These are phyloP conservation scores for Schrankia costaestrigalis DNA, from an alignment of 2,888 invertebrate genomes.

Conservation along the genomic window DNA sequence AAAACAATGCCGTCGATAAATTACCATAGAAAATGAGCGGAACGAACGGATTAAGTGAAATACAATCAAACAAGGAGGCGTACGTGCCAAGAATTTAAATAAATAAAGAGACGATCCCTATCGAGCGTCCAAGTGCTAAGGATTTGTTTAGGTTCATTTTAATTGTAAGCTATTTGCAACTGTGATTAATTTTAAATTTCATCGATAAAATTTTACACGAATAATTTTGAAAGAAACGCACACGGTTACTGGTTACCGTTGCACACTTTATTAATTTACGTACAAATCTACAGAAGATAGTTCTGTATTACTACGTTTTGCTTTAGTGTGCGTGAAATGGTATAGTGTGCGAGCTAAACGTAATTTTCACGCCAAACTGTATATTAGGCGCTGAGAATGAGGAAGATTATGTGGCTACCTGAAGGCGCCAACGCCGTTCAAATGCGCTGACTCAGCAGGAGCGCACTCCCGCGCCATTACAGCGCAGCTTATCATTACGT, in stretches of 20 bases:
- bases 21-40: conserved; percentile 76
- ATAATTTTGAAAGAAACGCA: too few relatives aligned
- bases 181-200: neutral
- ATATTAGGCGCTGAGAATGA: conserved; percentile 29
- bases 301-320: too few relatives aligned
- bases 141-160: conserved; percentile 45
- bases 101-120: conserved; percentile 42
- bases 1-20: conserved; percentile 73
- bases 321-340: too few relatives aligned
- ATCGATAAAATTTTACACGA: too few relatives aligned
- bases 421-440: conserved; percentile 65
- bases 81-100: conserved; percentile 56
- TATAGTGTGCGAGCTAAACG: too few relatives aligned
- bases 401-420: conserved; percentile 38
- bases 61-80: conserved; percentile 69
- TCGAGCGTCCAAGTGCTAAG: conserved; percentile 39
- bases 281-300: too few relatives aligned
- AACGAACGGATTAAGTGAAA: conserved; percentile 75
- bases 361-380: conserved; percentile 29
- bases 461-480: conserved; percentile 60
- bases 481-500: conserved; percentile 63
- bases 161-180: too few relatives aligned
- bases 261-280: neutral
- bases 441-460: conserved; percentile 71
- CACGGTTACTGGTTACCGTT: too few relatives aligned